Evolutionary conservation across 2,113 vertebrate genomes (phyloP).

Genomic region (Sinocyclocheilus grahami): DNA sequence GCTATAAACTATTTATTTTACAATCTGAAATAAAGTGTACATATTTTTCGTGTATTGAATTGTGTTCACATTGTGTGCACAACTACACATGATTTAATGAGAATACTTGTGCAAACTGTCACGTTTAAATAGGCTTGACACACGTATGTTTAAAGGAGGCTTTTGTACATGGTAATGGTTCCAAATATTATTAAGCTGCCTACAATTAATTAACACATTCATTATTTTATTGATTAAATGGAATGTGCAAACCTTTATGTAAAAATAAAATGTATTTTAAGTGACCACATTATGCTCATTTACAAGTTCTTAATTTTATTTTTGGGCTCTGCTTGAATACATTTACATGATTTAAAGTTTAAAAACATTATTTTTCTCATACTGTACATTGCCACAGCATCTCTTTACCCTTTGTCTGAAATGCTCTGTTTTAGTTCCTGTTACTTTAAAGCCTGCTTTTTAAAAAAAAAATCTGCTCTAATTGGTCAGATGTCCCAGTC

Average conservation of each 20-base stretch:
- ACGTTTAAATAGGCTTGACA: not conserved
- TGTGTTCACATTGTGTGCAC: not conserved
- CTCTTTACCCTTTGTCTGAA: not conserved
- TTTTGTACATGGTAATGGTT: not conserved
- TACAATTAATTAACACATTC: not conserved
- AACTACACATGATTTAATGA: not conserved
- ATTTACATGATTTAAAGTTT: not conserved
- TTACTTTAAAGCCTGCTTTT: not conserved
- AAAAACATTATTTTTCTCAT: not conserved
- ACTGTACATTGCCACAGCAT: not conserved
- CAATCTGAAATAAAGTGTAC: not conserved
- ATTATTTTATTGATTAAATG: not conserved
- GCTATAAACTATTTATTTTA: not conserved
- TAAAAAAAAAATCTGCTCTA: not conserved
- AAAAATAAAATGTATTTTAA: not conserved
- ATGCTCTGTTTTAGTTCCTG: not conserved
- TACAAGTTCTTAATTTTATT: not conserved
- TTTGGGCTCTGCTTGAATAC: not conserved
- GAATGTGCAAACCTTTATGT: not conserved
- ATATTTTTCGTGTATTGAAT: not conserved
- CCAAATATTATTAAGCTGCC: not conserved
- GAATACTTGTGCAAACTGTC: not conserved
- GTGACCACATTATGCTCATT: not conserved
- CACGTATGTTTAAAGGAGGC: not conserved
- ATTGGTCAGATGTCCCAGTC: not conserved